Conservation (phyloP, 2,888 invertebrate genomes). For the Habrosyne pyritoides region DNA sequence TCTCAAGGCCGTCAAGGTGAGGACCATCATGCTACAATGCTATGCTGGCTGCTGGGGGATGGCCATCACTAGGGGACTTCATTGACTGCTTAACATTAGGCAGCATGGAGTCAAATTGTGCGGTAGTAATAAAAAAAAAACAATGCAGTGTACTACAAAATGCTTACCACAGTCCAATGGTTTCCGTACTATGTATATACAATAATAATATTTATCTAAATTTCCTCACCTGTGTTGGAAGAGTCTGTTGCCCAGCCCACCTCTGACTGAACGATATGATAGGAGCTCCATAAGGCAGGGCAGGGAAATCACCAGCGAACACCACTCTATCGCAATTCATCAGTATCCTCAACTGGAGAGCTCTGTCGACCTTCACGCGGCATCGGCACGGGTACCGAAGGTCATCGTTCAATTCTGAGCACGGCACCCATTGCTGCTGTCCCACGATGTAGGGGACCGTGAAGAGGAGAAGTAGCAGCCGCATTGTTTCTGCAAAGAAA, state of each 20-base stretch:
- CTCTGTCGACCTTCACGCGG: slow-evolving; percentile 77
- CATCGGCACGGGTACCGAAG: slow-evolving; percentile 89
- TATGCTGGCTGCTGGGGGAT: no score
- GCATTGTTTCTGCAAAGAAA: slow-evolving; percentile 61
- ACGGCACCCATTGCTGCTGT: slow-evolving; percentile 86
- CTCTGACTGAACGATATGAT: slow-evolving; percentile 91
- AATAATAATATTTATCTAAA: no score
- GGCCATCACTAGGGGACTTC: no score
- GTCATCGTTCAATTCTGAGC: slow-evolving; percentile 89
- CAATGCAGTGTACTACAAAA: no score
- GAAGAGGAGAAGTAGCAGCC: slow-evolving; percentile 59
- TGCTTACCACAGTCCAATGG: no score
- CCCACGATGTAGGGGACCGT: slow-evolving; percentile 52
- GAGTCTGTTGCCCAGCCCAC: slow-evolving; percentile 90
- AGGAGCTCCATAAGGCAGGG: slow-evolving; percentile 90
- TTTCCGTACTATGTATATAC: no score
- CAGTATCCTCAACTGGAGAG: slow-evolving; percentile 80
- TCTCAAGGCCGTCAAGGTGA: no score
- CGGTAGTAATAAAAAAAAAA: no score
- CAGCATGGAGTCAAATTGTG: no score
- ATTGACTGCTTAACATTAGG: no score
- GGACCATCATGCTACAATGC: no score
- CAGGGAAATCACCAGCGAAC: slow-evolving; percentile 90
- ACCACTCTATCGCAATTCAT: slow-evolving; percentile 94
- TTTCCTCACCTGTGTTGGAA: slow-evolving; percentile 90